phyloP scores from a whole-genome alignment of 2,888 invertebrate species.

The Drosophila algonquin region DNA sequence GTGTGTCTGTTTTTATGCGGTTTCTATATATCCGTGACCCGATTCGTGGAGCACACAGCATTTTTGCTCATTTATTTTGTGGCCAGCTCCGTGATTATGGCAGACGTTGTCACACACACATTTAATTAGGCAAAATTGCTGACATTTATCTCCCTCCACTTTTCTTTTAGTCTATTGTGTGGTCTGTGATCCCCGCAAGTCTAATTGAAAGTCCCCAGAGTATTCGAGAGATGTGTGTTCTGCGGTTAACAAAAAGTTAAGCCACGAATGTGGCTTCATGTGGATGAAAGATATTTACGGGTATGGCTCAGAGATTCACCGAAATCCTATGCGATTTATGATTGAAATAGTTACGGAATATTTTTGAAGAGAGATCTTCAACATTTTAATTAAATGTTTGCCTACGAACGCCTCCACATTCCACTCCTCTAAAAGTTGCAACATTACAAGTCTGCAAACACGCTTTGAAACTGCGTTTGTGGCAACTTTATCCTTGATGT shows the following conservation, averaged over 20 bases:
- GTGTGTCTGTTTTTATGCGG: conserved; percentile 16
- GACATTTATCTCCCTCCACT: conserved; percentile 37
- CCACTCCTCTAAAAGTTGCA: not conserved
- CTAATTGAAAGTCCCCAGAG: conserved; percentile 37
- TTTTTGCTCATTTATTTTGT: conserved; percentile 63
- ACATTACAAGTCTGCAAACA: not conserved
- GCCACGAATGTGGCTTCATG: no score
- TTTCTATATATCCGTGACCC: conserved; percentile 57
- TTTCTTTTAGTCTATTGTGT: conserved; percentile 8
- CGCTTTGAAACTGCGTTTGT: not conserved
- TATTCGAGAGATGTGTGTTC: not conserved
- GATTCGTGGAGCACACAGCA: conserved; percentile 53
- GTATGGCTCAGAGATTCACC: not conserved
- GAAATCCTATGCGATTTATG: not conserved
- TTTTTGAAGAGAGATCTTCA: not conserved
- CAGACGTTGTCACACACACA: conserved; percentile 49
- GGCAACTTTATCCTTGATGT: not conserved
- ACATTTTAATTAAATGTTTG: not conserved
- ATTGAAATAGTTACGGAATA: not conserved
- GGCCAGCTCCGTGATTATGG: conserved; percentile 55
- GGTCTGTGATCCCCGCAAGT: not conserved
- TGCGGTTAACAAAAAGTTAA: not conserved
- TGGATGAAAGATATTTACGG: not conserved
- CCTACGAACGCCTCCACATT: not conserved
- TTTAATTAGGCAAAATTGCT: conserved; percentile 68